Conservation (phyloP, 2,113 vertebrate genomes). For the Hemiprocne comata region DNA sequence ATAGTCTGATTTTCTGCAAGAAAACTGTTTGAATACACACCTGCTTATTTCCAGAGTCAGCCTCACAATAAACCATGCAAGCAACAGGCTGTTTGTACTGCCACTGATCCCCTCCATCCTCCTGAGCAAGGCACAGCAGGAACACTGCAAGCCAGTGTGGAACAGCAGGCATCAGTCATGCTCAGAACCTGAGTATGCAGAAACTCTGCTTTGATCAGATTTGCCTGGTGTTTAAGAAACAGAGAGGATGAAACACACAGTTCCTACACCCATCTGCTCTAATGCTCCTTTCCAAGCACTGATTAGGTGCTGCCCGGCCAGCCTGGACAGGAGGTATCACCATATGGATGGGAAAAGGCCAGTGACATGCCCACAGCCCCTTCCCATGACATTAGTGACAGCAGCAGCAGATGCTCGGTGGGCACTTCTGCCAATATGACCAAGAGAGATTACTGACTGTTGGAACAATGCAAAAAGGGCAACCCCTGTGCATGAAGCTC, state of each 20-base stretch:
- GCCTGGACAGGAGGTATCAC: neutral
- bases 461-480: neutral
- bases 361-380: neutral
- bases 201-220: neutral
- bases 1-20: neutral
- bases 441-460: neutral
- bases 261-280: neutral
- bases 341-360: neutral
- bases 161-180: neutral
- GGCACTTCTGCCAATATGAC: accelerated
- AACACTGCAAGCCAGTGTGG: accelerated
- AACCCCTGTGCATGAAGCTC: neutral
- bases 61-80: neutral
- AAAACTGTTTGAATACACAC: neutral
- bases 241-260: neutral
- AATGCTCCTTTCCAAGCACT: neutral
- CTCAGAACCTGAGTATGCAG: accelerated
- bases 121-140: neutral
- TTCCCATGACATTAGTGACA: neutral
- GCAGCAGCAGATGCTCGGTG: neutral
- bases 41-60: neutral
- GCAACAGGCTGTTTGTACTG: neutral
- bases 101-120: neutral
- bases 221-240: neutral
- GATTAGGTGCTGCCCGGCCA: neutral